A percentile compares a stretch with the other conserved stretches of the same genome.
Conservation (phyloP, 2,797 vertebrate species). For the Chiloscyllium punctatum region DNA sequence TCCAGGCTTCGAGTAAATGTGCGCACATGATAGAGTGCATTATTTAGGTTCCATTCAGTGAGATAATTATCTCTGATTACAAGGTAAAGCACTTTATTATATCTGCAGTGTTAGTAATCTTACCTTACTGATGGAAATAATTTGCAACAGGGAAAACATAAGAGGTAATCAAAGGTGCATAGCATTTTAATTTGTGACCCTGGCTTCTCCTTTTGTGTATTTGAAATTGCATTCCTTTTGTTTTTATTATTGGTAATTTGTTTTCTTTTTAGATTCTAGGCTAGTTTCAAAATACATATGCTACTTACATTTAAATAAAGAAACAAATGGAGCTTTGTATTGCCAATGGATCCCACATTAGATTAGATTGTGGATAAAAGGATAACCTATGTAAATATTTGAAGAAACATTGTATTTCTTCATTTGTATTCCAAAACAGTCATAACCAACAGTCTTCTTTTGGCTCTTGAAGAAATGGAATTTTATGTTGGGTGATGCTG, state of each 20-base stretch:
- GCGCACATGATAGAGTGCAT: not conserved
- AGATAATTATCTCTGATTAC: conserved; percentile 29
- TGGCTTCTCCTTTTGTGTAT: not conserved
- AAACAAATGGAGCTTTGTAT: not conserved
- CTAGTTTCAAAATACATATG: not conserved
- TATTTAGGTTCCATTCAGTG: conserved; percentile 8
- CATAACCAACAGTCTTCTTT: not conserved
- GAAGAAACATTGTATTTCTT: not conserved
- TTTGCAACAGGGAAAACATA: not conserved
- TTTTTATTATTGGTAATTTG: not conserved
- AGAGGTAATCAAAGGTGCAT: conserved; percentile 18
- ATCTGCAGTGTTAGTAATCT: conserved; percentile 25
- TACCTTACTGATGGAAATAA: conserved; percentile 2
- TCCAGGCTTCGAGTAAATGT: not conserved
- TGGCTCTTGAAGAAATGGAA: not conserved
- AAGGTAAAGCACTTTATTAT: conserved; percentile 10
- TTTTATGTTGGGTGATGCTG: not conserved
- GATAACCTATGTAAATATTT: not conserved
- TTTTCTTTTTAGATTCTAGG: not conserved
- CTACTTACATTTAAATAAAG: not conserved
- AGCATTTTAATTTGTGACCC: conserved; percentile 11
- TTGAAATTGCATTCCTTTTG: not conserved
- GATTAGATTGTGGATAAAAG: not conserved
- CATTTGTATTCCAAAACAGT: not conserved
- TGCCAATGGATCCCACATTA: not conserved